Percentiles rank a stretch among this genome's conserved stretches.
Evolutionary conservation across 2,888 invertebrate species (phyloP).

Genomic region (Lasioglossum oenotherae): DNA sequence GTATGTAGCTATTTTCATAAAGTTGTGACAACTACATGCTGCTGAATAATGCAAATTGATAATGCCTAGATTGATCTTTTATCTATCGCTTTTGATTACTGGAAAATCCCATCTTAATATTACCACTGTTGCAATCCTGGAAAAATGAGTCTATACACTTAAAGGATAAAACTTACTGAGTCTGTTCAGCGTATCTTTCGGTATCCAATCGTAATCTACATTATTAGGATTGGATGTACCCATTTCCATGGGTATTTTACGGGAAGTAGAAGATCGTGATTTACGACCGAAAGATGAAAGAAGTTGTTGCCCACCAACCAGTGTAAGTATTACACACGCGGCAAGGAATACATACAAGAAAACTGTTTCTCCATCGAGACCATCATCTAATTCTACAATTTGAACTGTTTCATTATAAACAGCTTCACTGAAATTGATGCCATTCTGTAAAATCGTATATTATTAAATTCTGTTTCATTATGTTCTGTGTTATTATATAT

Average conservation of each 20-base stretch:
- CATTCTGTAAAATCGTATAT: constrained; percentile 85
- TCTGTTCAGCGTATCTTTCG: constrained; percentile 93
- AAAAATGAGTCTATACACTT: too few species aligned
- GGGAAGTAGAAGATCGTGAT: constrained; percentile 86
- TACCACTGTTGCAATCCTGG: too few species aligned
- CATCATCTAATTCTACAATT: constrained; percentile 98
- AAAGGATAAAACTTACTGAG: constrained; percentile 88
- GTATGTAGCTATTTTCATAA: too few species aligned
- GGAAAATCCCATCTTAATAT: too few species aligned
- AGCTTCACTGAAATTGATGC: constrained; percentile 91
- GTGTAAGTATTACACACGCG: constrained; percentile 93
- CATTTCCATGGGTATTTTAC: constrained; percentile 91
- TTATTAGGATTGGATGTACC: constrained; percentile 95
- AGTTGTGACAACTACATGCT: too few species aligned
- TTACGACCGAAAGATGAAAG: constrained; percentile 93
- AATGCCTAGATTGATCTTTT: too few species aligned
- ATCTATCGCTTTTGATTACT: too few species aligned
- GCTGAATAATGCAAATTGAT: too few species aligned
- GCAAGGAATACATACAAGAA: constrained; percentile 98
- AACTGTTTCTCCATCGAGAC: constrained; percentile 99
- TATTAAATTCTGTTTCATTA: constrained; percentile 16
- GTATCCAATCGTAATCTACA: constrained; percentile 99
- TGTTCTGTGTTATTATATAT: background rate
- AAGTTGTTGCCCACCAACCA: constrained; percentile 96
- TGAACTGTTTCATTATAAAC: constrained; percentile 99